A percentile compares a stretch with the other conserved stretches of the same genome.
Conservation (phyloP, 2,797 vertebrate genomes). For the Notamacropus eugenii region DNA sequence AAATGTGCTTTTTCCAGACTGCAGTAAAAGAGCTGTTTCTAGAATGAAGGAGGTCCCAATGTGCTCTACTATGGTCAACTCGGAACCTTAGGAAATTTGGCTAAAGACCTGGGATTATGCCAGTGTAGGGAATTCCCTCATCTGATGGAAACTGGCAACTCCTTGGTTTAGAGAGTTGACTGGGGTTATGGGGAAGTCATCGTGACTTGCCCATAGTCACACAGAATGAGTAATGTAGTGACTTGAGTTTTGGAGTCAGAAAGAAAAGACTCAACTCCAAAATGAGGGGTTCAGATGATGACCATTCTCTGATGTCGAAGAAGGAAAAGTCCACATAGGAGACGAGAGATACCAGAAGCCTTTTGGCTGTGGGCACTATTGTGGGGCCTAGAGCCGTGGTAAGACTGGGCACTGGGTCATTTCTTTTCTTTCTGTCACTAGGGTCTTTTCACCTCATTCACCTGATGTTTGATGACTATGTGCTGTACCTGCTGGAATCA, state of each 20-base stretch:
- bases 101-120: background rate
- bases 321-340: background rate
- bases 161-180: background rate
- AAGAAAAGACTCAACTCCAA: background rate
- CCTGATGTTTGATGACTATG: slow-evolving; percentile 99
- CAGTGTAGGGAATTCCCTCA: background rate
- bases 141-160: background rate
- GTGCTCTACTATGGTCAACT: background rate
- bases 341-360: background rate
- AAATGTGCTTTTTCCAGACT: background rate
- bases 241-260: background rate
- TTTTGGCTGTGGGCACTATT: background rate
- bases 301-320: fast-evolving
- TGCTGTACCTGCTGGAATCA: slow-evolving; percentile 97
- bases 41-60: background rate
- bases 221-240: background rate
- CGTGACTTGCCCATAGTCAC: too few species aligned
- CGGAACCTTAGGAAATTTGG: background rate
- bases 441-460: slow-evolving; percentile 99
- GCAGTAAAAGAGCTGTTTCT: background rate
- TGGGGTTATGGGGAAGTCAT: background rate
- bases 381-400: background rate
- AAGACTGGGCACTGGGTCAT: background rate
- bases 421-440: slow-evolving; percentile 74
- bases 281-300: background rate